Conservation (phyloP, 1,140 invertebrate species). For the Araneus ventricosus region DNA sequence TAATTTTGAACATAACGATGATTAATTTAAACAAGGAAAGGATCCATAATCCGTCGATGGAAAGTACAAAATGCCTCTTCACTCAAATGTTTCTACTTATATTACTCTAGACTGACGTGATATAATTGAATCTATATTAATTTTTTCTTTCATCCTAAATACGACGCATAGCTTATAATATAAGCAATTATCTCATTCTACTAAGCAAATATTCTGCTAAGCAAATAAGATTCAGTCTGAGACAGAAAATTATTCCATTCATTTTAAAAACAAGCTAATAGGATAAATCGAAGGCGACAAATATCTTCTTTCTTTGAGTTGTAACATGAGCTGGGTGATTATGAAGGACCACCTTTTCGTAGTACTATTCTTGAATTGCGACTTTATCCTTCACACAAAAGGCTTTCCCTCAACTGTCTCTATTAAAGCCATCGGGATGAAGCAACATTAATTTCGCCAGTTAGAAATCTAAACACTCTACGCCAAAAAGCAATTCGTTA, state of each 20-base stretch:
- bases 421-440: background rate
- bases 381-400: background rate
- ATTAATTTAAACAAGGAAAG: too few relatives aligned
- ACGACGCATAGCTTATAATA: too few relatives aligned
- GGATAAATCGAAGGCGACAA: background rate
- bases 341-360: background rate
- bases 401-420: background rate
- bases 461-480: background rate
- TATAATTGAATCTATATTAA: too few relatives aligned
- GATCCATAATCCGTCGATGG: too few relatives aligned
- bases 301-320: background rate
- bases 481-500: background rate
- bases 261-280: background rate
- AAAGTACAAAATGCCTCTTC: too few relatives aligned
- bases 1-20: too few relatives aligned
- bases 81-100: too few relatives aligned
- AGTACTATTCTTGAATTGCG: background rate
- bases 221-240: background rate
- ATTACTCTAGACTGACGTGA: too few relatives aligned
- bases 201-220: background rate
- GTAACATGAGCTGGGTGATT: background rate
- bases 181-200: background rate
- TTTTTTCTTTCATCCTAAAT: too few relatives aligned
- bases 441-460: constrained; percentile 48
- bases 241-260: too few relatives aligned